Percentiles rank a stretch among this genome's conserved stretches.
phyloP scores from a whole-genome alignment of 23 tunicate genomes.

The Trididemnum clinides region DNA sequence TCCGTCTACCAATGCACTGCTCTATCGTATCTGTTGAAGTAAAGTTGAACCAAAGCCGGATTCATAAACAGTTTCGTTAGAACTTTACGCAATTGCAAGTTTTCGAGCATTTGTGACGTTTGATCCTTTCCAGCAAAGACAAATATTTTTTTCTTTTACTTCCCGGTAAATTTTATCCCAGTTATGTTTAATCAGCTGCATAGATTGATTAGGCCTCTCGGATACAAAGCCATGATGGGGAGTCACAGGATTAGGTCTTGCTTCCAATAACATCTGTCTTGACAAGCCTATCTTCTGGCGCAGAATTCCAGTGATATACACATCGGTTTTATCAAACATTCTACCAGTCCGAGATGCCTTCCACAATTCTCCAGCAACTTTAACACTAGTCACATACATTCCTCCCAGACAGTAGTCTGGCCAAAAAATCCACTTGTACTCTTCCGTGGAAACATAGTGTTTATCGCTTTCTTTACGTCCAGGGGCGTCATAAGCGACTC shows the following conservation, averaged over 20 bases:
- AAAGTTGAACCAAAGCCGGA: too few species aligned
- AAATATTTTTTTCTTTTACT: neutral
- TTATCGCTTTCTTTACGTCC: neutral
- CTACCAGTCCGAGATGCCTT: constrained; percentile 3
- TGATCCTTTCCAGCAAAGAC: neutral
- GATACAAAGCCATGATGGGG: neutral
- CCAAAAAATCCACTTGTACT: neutral
- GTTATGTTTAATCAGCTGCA: neutral
- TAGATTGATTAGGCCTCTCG: neutral
- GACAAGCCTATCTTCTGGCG: neutral
- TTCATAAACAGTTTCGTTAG: too few species aligned
- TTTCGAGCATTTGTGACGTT: neutral
- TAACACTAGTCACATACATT: neutral
- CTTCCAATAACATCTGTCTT: constrained; percentile 2
- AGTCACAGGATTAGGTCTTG: neutral
- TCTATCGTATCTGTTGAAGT: too few species aligned
- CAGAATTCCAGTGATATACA: neutral
- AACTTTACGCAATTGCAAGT: too few species aligned
- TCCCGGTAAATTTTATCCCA: neutral
- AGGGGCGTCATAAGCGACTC: neutral
- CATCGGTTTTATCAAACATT: neutral
- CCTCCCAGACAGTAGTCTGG: constrained; percentile 15
- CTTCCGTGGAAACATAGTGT: neutral
- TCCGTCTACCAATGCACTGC: too few species aligned
- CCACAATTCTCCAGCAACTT: constrained; percentile 5